Percentiles rank a stretch among this genome's conserved stretches.
phyloP scores from a whole-genome alignment of 1,140 invertebrate species.

The Proctacanthus coquilletti region DNA sequence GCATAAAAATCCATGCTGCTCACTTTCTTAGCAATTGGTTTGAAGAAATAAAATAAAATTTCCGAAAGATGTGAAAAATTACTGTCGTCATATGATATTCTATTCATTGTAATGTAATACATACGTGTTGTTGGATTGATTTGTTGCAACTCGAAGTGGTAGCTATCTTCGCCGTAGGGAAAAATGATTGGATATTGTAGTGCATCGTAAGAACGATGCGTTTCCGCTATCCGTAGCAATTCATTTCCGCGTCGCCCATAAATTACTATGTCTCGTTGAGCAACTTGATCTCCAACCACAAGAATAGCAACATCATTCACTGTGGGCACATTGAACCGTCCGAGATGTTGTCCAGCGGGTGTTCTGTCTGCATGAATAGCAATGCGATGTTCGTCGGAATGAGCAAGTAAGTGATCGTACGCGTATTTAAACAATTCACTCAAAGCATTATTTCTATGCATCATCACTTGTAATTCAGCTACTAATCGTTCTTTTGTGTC shows the following conservation, averaged over 20 bases:
- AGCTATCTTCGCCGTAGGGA: constrained; percentile 30
- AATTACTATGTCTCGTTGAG: constrained; percentile 12
- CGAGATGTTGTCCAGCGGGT: constrained; percentile 23
- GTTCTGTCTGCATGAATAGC: constrained; percentile 22
- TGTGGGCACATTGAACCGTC: constrained; percentile 27
- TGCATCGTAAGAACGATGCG: constrained; percentile 27
- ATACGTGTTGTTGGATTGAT: constrained; percentile 9
- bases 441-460: constrained; percentile 21
- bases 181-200: constrained; percentile 33
- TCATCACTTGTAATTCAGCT: constrained; percentile 16
- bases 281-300: constrained; percentile 26
- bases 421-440: constrained; percentile 20
- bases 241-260: constrained; percentile 5
- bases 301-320: constrained; percentile 26
- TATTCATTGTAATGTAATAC: constrained; percentile 15
- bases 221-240: constrained; percentile 18
- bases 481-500: constrained; percentile 13
- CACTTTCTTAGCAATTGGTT: too few species aligned
- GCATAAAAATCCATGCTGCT: constrained; percentile 27
- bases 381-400: constrained; percentile 19
- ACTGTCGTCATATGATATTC: constrained; percentile 8
- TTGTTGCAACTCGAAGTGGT: constrained; percentile 16
- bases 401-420: constrained; percentile 14
- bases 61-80: constrained; percentile 9
- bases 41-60: background rate